These are phyloP conservation scores for Tetranychus cinnabarinus DNA, from an alignment of 1,140 invertebrate genomes.

Conservation along the genomic window DNA sequence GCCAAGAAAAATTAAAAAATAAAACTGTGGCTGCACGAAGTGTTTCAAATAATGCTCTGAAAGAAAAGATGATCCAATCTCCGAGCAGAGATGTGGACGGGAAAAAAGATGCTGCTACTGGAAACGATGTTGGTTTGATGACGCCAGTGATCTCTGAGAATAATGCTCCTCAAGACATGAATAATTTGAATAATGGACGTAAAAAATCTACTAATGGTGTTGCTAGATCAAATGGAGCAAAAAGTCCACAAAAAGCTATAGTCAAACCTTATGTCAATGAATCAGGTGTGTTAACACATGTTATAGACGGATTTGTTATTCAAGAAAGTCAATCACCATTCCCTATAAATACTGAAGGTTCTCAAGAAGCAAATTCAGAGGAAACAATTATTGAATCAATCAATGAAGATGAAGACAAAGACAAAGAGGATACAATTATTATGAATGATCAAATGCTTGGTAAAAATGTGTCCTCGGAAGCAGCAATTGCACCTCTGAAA, in stretches of 20 bases:
- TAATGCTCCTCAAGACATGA: not conserved
- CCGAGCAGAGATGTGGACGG: too few species aligned
- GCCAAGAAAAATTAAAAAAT: not conserved
- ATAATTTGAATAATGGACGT: not conserved
- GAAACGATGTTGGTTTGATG: not conserved
- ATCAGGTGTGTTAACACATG: slow-evolving; percentile 84
- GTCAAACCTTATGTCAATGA: slow-evolving; percentile 34
- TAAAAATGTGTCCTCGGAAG: too few species aligned
- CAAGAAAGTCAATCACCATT: slow-evolving; percentile 41
- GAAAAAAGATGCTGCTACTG: not conserved
- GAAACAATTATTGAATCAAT: not conserved
- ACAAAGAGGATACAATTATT: not conserved
- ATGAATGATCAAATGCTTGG: too few species aligned
- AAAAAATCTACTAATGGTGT: not conserved
- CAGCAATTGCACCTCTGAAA: not conserved
- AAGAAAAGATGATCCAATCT: not conserved
- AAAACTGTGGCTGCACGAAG: not conserved
- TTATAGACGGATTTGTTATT: slow-evolving; percentile 89
- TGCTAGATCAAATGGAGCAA: slow-evolving; percentile 12
- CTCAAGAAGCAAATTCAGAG: not conserved
- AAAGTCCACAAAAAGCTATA: slow-evolving; percentile 42
- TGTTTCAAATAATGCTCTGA: not conserved
- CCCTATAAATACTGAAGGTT: slow-evolving; percentile 9
- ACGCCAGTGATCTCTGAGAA: not conserved
- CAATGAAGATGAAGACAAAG: not conserved